These are phyloP conservation scores for Caenorhabditis sulstoni DNA, from an alignment of 2,888 invertebrate species.

Conservation along the genomic window DNA sequence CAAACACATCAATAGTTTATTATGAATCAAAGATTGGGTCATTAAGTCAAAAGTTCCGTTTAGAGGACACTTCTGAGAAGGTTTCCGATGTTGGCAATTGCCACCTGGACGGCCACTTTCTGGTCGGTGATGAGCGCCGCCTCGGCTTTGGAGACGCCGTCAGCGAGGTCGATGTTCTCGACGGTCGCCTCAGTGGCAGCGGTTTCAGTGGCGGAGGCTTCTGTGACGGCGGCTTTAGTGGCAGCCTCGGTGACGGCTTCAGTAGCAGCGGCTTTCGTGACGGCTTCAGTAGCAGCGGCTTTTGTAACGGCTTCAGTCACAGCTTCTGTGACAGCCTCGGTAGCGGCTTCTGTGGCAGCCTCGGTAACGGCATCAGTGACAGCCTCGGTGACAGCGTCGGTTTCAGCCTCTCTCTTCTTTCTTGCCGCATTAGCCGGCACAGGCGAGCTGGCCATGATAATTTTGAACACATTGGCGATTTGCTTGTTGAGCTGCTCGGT, in stretches of 20 bases:
- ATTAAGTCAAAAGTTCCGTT: background rate
- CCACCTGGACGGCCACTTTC: conserved; percentile 9
- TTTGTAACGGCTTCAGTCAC: background rate
- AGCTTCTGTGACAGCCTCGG: background rate
- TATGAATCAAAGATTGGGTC: no score
- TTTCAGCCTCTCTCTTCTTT: conserved; percentile 41
- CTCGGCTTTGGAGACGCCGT: conserved; percentile 1
- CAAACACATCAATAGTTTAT: no score
- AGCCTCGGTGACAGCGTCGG: background rate
- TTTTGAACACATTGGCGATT: background rate
- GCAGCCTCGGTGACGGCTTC: background rate
- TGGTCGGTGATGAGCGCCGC: conserved; percentile 7
- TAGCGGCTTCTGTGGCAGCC: conserved; percentile 5
- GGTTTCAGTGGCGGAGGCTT: background rate
- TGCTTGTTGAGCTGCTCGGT: background rate
- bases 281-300: background rate
- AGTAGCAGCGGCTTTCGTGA: background rate
- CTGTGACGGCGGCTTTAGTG: conserved; percentile 5
- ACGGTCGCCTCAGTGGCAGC: background rate
- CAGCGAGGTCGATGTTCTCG: background rate
- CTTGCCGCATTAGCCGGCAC: background rate
- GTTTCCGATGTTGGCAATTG: conserved; percentile 8
- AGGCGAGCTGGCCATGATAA: background rate
- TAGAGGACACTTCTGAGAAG: conserved; percentile 25
- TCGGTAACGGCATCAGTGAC: conserved; percentile 1